Percentiles rank a stretch among this genome's conserved stretches.
Evolutionary conservation across 1,140 invertebrate species (phyloP).

Genomic region (Rhyzopertha dominica): DNA sequence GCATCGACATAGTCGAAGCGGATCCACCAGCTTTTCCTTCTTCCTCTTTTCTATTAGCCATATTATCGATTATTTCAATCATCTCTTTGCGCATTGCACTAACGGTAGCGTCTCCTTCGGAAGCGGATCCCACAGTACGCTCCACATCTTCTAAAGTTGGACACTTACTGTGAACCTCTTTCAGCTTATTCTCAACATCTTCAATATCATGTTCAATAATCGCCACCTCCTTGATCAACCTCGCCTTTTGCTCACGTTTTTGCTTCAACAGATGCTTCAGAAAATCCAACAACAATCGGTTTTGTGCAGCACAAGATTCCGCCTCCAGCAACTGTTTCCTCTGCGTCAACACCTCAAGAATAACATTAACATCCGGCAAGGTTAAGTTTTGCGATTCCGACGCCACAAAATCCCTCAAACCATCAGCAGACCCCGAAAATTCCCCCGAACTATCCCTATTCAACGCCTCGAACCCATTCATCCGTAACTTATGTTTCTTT

Average conservation of each 20-base stretch:
- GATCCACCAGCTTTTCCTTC: conserved; percentile 3
- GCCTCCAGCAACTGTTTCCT: conserved; percentile 76
- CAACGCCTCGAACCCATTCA: conserved; percentile 53
- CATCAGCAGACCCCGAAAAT: conserved; percentile 48
- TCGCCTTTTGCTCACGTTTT: conserved; percentile 67
- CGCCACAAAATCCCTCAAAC: conserved; percentile 59
- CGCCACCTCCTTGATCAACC: conserved; percentile 65
- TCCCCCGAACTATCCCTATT: conserved; percentile 42
- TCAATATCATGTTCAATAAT: conserved; percentile 76
- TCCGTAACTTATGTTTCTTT: conserved; percentile 61
- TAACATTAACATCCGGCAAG: conserved; percentile 73
- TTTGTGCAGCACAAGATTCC: conserved; percentile 72
- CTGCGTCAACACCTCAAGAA: conserved; percentile 74
- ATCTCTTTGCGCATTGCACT: conserved; percentile 55
- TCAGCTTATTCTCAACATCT: conserved; percentile 66
- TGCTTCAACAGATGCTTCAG: conserved; percentile 69
- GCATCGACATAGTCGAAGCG: conserved; percentile 56
- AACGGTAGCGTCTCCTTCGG: conserved; percentile 41
- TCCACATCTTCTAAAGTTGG: conserved; percentile 47
- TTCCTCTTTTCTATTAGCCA: conserved; percentile 38
- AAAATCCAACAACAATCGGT: conserved; percentile 79
- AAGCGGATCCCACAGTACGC: conserved; percentile 37
- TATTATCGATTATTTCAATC: conserved; percentile 55
- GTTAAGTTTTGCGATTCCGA: conserved; percentile 67
- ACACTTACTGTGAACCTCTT: conserved; percentile 57